Evolutionary conservation across 1,140 invertebrate genomes (phyloP).

Genomic region (Tetramorium simillimum): DNA sequence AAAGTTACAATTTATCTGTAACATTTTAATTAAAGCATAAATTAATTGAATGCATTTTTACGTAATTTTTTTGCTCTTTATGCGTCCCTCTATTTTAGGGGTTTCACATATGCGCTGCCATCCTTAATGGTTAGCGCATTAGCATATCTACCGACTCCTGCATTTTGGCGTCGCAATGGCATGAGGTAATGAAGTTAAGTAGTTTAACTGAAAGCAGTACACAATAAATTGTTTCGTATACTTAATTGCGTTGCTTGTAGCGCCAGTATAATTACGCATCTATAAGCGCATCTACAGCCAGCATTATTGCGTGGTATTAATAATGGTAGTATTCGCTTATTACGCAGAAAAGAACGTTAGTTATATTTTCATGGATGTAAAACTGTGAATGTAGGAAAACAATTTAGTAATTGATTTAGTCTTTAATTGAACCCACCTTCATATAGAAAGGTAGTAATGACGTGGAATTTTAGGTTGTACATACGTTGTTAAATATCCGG

Average conservation of each 20-base stretch:
- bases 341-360: not conserved
- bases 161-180: constrained; percentile 18
- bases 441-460: not conserved
- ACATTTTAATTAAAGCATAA: not conserved
- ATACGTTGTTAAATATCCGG: not conserved
- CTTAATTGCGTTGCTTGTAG: constrained; percentile 26
- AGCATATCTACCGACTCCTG: constrained; percentile 64
- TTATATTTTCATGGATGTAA: not conserved
- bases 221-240: constrained; percentile 18
- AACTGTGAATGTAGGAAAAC: not conserved
- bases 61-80: not conserved
- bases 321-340: constrained; percentile 20
- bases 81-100: not conserved
- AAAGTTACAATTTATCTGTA: not conserved
- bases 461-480: constrained; percentile 34
- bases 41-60: not conserved
- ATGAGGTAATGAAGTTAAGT: constrained; percentile 44
- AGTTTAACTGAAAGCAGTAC: constrained; percentile 20
- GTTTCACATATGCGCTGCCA: not conserved
- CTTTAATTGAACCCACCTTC: constrained; percentile 3
- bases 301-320: not conserved
- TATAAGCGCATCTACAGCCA: not conserved
- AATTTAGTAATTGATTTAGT: not conserved
- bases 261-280: not conserved
- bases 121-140: constrained; percentile 63